Base-by-base conservation (phyloP, 1,140 invertebrate genomes). In the Tribolium madens region DNA sequence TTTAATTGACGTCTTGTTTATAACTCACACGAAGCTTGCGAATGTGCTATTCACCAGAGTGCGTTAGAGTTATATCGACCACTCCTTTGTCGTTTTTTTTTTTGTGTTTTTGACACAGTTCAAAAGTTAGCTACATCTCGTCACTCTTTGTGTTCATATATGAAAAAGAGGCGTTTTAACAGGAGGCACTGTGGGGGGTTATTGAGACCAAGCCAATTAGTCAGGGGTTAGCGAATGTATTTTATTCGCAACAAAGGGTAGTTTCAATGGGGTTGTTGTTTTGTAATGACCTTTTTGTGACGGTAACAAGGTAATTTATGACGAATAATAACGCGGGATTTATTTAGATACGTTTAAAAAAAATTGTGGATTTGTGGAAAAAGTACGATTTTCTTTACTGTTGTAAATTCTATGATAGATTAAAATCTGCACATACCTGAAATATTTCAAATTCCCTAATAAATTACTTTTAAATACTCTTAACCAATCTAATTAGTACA, bases 1-100 rank as follows among this genome's bases (percentile, higher is more conserved):
- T 71, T 71, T 71, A 71, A 71, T 71, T 71, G 68, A 71, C 47
- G 68, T 71, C 68, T 48, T 71, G 68, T 71, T 71, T 71, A 71
- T 71, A 71, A 48, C 68, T 71, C 57, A 33, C 57, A 64, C 57
- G 57, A 12, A 15, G 57, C 10, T 33, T 64, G 26, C 57, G 26
- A 31, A 13, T 64, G 57, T n/a, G 17, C 17, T 33, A 26, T 12
- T 60, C 3, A 31, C 13, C 9, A 10, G 26, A 14, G 26, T 57
- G 17, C 52, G 52, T 21, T 57, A 57, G 57, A 31, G 21, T 64
- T 64, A 64, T 64, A 33, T 33, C 57, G 26, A 26, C 21, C 57
- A 33, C 57, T 64, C 57, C 57, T 64, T 21, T 14, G 53, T 18
- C 13, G 10, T 5, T 9, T 60, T 21, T 60, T 60, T 26, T 26